Base-by-base conservation (phyloP, 2,797 vertebrate genomes). In the Pygocentrus nattereri region DNA sequence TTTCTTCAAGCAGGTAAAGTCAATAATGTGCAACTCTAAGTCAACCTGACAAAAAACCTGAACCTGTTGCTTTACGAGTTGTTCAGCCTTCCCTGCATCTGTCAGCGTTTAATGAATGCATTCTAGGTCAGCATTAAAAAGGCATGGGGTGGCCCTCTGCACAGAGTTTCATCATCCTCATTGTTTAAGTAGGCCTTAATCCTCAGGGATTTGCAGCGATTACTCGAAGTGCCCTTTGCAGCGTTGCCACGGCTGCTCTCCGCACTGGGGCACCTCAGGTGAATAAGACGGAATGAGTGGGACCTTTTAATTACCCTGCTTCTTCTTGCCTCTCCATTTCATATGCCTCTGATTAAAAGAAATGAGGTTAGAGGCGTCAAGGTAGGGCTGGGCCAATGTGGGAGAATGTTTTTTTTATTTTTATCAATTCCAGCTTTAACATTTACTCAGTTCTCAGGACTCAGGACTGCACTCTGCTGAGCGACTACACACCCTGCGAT, bases 131-230 rank as follows among this genome's bases (percentile, higher is more conserved):
- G 69, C 44, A 52, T 54, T 59, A 61, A 58, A 74, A 74, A 74
- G 54, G 68, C 69, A 31, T 54, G 18, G 50, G 49, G 47, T 19
- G 16, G 30, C 49, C 50, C 49, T 31, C 49, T 31, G 30, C 18
- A 31, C 69, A 52, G 67, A 47, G 69, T 72, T 72, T 74, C 72
- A 74, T 74, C 31, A 58, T 58, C 31, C 71, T 54, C 72, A 44
- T 44, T 44, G 52, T 74, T 34, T 74, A 44, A 74, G 72, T 56
- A 59, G 52, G 30, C 21, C 52, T 59, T 74, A 74, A 74, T 74
- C 72, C 72, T 59, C 34, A 59, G 52, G 72, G 72, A 59, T 74
- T 74, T 74, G 56, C 72, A 74, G 72, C n/a, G 72, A 74, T 59
- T 74, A 58, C 72, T 74, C 11, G 19, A 25, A 74, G 54, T 74